A percentile compares a stretch with the other conserved stretches of the same genome.
Conservation (phyloP, 2,888 invertebrate species). For the Unio pictorum region DNA sequence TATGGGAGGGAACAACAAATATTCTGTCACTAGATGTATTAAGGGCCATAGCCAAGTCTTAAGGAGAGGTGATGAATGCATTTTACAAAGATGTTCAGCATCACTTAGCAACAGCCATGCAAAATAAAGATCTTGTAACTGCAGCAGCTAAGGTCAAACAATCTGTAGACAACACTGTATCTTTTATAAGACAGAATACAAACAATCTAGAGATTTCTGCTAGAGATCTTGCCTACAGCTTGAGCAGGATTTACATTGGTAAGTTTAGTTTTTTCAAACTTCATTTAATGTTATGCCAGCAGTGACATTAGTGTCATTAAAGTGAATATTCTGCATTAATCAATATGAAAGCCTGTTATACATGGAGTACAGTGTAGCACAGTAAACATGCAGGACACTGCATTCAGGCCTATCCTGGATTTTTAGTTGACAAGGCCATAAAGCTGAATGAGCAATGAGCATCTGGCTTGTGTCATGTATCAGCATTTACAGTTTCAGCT, state of each 20-base stretch:
- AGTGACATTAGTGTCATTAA: too few species aligned
- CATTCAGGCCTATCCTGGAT: too few species aligned
- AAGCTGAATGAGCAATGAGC: too few species aligned
- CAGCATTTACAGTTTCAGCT: too few species aligned
- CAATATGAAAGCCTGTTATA: too few species aligned
- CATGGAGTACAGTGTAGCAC: too few species aligned
- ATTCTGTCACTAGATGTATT: conserved; percentile 75
- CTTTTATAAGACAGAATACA: conserved; percentile 20
- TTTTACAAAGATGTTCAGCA: conserved; percentile 61
- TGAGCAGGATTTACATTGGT: conserved; percentile 72
- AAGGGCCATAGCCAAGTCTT: conserved; percentile 72
- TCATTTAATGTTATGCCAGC: too few species aligned
- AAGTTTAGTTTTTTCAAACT: conserved; percentile 7
- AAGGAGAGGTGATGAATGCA: conserved; percentile 70
- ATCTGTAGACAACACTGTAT: conserved; percentile 31
- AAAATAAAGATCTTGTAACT: conserved; percentile 22
- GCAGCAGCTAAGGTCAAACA: conserved; percentile 44
- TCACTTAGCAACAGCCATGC: conserved; percentile 40
- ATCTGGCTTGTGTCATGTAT: too few species aligned
- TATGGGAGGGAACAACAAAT: conserved; percentile 78
- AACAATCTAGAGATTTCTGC: conserved; percentile 70
- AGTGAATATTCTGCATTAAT: too few species aligned
- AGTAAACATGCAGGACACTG: too few species aligned
- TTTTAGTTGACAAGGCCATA: too few species aligned
- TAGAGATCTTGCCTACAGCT: conserved; percentile 73